Evolutionary conservation across 2,888 invertebrate species (phyloP), one percentile per base, ranked within the genome.

Genomic region (Drosophila multiciliata): DNA sequence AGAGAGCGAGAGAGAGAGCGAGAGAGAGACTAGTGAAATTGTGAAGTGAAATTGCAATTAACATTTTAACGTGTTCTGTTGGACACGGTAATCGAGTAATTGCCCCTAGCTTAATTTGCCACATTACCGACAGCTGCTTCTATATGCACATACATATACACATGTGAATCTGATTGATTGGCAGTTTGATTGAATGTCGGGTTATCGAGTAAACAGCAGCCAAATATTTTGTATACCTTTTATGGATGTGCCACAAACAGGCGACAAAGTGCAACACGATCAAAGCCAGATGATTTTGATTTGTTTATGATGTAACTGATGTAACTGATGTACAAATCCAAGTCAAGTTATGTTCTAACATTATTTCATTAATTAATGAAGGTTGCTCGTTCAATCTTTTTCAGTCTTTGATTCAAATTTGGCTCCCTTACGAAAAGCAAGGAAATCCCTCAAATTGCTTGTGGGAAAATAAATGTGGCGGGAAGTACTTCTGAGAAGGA

Each of bases 21-120:
- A 12, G 45, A 7, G 45, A 7, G 20, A 23, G 23, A 4, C 1
- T 26, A 1, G 26, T 26, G 7, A 17, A 17, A 17, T 17, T 26
- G 26, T 17, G 9, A 54, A 42, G 42, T 32, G 11, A 57, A 57
- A 42, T 57, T 42, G 57, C 42, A 57, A 57, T 57, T 57, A 57
- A 40, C 40, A 7, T 17, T 32, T 42, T 57, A 32, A 42, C 57
- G 32, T 20, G 42, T 32, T 29, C 32, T 29, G 20, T 32, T 32
- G n/a, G 40, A 32, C 40, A 29, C 15, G 38, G 29, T 29, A 57
- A 57, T 57, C 40, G 40, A 57, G 29, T 42, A 57, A 42, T 32
- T 42, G 42, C 15, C 57, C 15, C n/a, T 4, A 32, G 40, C 15
- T 29, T 15, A 29, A 32, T 42, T 42, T 57, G 40, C 29, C 40